Evolutionary conservation across 2,888 invertebrate species (phyloP).

Genomic region (Pandemis cinnamomeana): DNA sequence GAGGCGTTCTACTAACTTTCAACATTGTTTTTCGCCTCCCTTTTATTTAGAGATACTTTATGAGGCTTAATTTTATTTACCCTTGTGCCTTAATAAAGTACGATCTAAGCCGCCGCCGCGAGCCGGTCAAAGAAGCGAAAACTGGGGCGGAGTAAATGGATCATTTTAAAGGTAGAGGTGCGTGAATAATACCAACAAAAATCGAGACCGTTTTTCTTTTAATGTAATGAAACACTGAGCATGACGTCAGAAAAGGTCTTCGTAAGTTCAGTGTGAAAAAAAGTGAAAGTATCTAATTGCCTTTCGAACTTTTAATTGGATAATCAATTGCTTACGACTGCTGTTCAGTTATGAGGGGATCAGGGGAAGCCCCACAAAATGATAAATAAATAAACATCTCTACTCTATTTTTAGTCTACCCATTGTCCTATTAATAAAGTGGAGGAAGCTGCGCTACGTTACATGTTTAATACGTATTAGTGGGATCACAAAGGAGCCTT

Average conservation of each 20-base stretch:
- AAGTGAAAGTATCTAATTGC: not conserved
- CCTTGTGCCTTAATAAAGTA: constrained; percentile 24
- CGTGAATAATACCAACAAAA: constrained; percentile 7
- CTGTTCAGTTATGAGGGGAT: not conserved
- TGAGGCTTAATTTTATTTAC: constrained; percentile 26
- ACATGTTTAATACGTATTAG: constrained; percentile 25
- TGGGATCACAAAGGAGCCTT: constrained; percentile 30
- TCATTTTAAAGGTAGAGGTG: constrained; percentile 11
- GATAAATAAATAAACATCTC: constrained; percentile 15
- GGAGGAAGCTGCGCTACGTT: constrained; percentile 16
- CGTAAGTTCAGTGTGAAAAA: not conserved
- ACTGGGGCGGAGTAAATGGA: constrained; percentile 15
- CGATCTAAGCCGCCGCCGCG: constrained; percentile 17
- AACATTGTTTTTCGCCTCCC: constrained; percentile 7
- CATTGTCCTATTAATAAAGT: constrained; percentile 31
- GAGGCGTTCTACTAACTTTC: constrained; percentile 17
- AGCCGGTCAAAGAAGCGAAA: constrained; percentile 27
- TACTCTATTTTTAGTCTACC: not conserved
- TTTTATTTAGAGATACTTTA: constrained; percentile 24
- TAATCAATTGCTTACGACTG: not conserved
- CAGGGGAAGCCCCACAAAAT: not conserved
- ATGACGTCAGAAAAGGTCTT: not conserved
- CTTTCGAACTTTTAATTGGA: not conserved
- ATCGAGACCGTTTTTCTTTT: not conserved
- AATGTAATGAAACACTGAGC: not conserved